Conservation (phyloP, 2,113 vertebrate species). For the Lynx canadensis region DNA sequence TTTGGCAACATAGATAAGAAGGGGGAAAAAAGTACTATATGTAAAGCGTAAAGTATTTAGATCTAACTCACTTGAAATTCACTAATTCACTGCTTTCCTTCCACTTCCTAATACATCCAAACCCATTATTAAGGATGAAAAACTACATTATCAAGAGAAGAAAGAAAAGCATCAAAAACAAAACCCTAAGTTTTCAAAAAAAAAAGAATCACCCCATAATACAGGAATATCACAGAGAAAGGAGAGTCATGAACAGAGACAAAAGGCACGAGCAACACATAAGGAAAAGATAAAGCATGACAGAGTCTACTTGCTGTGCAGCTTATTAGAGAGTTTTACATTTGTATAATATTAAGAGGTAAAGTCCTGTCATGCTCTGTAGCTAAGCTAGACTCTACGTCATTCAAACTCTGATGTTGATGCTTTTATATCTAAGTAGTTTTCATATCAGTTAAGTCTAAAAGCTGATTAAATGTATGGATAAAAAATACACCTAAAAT, state of each 20-base stretch:
- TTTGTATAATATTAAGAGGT: not conserved
- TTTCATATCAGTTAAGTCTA: slow-evolving; percentile 56
- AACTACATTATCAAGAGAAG: not conserved
- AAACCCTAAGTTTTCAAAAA: not conserved
- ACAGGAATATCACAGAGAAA: not conserved
- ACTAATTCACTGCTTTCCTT: not conserved
- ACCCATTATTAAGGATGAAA: slow-evolving; percentile 12
- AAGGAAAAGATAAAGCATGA: not conserved
- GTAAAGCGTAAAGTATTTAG: not conserved
- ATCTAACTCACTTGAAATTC: not conserved
- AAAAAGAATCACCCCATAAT: slow-evolving; percentile 3
- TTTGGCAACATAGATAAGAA: not conserved
- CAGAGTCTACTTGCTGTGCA: not conserved
- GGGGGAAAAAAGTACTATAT: not conserved
- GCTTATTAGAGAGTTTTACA: slow-evolving; percentile 8
- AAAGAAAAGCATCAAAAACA: not conserved
- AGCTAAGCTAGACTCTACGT: not conserved
- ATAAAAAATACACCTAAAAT: slow-evolving; percentile 17
- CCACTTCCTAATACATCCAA: not conserved
- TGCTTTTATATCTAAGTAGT: not conserved
- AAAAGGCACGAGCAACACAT: not conserved
- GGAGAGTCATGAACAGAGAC: not conserved
- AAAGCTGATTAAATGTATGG: not conserved
- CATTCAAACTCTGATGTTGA: not conserved
- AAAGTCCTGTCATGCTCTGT: not conserved